Evolutionary conservation across 2,888 invertebrate species (phyloP).

Genomic region (Noctua comes): DNA sequence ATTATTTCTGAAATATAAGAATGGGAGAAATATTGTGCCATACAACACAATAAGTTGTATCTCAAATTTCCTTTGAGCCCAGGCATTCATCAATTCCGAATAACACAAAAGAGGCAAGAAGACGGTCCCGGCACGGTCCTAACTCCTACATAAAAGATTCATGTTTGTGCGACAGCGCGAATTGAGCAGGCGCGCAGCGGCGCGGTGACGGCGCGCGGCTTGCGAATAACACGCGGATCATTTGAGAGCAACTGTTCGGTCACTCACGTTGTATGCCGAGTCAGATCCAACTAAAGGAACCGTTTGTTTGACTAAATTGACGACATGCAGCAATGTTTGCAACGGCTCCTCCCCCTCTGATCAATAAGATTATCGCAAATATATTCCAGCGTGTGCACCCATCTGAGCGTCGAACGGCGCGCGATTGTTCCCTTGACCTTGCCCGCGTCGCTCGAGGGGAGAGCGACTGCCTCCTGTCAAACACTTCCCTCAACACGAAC

Average conservation of each 20-base stretch:
- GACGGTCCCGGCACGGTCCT: slow-evolving; percentile 6
- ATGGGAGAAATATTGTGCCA: background rate
- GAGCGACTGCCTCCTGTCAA: slow-evolving; percentile 7
- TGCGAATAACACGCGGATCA: slow-evolving; percentile 5
- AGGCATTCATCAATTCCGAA: slow-evolving; percentile 38
- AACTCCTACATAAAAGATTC: slow-evolving; percentile 32
- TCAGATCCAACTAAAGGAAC: background rate
- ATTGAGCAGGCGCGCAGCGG: background rate
- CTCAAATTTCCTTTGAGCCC: slow-evolving; percentile 13
- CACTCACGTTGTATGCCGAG: background rate
- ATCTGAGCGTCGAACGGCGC: background rate
- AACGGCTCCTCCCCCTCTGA: background rate
- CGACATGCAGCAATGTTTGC: background rate
- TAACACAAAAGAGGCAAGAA: slow-evolving; percentile 41
- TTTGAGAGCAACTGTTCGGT: background rate
- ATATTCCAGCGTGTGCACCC: slow-evolving; percentile 24
- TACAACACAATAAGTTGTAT: slow-evolving; percentile 1
- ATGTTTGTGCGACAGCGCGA: slow-evolving; percentile 28
- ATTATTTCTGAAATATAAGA: background rate
- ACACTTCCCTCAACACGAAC: slow-evolving; percentile 26
- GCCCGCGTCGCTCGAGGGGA: slow-evolving; percentile 13
- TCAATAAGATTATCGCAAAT: slow-evolving; percentile 2
- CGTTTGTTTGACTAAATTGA: background rate
- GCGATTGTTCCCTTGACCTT: slow-evolving; percentile 9
- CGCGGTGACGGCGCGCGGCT: too few relatives aligned